These are phyloP conservation scores for Tricholaema leucomelas DNA, from an alignment of 2,113 vertebrate species.

Conservation along the genomic window DNA sequence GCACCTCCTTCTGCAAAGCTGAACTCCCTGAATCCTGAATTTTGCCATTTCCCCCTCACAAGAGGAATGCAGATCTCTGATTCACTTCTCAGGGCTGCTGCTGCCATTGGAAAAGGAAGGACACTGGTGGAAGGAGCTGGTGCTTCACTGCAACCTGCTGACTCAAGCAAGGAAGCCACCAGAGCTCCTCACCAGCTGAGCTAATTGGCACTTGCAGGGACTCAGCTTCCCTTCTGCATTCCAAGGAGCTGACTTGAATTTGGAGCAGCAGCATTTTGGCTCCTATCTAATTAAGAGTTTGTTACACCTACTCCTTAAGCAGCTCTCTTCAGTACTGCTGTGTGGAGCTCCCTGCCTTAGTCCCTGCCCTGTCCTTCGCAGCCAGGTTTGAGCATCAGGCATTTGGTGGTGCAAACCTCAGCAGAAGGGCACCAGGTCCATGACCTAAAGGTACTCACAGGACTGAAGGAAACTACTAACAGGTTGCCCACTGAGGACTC, in stretches of 20 bases:
- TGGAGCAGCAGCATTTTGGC: slow-evolving; percentile 25
- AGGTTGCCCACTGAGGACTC: neutral
- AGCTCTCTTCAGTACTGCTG: neutral
- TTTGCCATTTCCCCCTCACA: neutral
- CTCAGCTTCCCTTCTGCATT: slow-evolving; percentile 30
- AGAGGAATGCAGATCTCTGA: neutral
- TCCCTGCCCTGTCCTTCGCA: neutral
- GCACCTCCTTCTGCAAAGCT: too few species aligned
- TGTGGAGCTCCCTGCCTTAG: neutral
- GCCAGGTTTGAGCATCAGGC: neutral
- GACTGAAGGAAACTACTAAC: accelerated
- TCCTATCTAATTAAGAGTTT: slow-evolving; percentile 5
- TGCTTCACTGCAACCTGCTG: neutral
- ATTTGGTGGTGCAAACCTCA: accelerated
- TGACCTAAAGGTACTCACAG: accelerated
- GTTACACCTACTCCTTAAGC: slow-evolving; percentile 9
- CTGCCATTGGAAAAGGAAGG: neutral
- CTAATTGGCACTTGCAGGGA: slow-evolving; percentile 12
- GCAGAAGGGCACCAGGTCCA: neutral
- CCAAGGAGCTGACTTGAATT: neutral
- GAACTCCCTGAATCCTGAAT: accelerated
- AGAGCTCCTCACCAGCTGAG: neutral
- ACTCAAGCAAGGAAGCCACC: neutral
- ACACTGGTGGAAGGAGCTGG: accelerated
- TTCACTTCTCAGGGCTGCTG: neutral